Conservation (phyloP, 30 jellyfish, hydroid and myxozoan genomes). For the Morbakka virulenta region DNA sequence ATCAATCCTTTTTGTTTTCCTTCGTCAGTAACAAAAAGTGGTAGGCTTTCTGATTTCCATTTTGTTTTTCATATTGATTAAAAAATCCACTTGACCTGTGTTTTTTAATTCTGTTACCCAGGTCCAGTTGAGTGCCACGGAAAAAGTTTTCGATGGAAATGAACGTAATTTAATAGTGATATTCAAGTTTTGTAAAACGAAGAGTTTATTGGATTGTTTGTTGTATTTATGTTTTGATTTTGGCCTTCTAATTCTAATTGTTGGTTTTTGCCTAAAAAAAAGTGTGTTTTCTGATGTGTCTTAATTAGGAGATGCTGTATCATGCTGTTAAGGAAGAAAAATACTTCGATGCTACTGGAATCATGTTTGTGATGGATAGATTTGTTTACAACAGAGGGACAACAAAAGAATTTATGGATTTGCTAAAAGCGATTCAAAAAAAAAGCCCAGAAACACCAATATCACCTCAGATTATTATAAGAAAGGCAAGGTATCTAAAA, state of each 20-base stretch:
- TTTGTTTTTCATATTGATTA: no score
- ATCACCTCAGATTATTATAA: constrained; percentile 56
- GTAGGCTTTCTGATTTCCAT: no score
- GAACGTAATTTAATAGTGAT: no score
- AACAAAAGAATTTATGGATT: constrained; percentile 4
- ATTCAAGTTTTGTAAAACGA: no score
- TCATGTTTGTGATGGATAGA: constrained; percentile 59
- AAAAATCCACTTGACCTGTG: no score
- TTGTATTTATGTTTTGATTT: background rate
- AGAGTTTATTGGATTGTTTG: no score
- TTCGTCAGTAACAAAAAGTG: no score
- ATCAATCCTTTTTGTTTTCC: no score
- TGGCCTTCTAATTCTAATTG: background rate
- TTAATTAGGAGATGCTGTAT: constrained; percentile 42
- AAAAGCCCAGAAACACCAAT: constrained; percentile 45
- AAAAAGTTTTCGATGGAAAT: no score
- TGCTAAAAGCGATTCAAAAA: constrained; percentile 11
- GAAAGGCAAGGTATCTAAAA: constrained; percentile 45
- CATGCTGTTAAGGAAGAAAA: constrained; percentile 31
- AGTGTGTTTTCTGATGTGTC: background rate
- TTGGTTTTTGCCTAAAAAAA: no score
- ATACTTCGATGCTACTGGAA: constrained; percentile 42
- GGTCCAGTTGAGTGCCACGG: no score
- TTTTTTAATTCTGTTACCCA: no score
- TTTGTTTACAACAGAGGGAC: constrained; percentile 61